A percentile compares a stretch with the other conserved stretches of the same genome.
Conservation (phyloP, 2,888 invertebrate species). For the Acrobasis consociella region DNA sequence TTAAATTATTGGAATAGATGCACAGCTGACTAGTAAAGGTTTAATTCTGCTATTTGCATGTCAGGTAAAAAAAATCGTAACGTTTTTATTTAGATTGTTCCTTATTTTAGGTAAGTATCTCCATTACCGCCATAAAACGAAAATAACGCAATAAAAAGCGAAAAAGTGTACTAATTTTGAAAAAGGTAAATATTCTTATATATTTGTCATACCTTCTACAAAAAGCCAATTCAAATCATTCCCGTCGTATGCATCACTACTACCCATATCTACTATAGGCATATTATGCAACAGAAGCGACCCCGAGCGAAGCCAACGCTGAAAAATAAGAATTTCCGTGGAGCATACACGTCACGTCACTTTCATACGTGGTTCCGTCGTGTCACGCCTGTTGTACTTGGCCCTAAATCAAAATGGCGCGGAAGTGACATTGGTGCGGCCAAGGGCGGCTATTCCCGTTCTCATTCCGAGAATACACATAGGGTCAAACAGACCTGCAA, state of each 20-base stretch:
- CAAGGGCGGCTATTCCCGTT: constrained; percentile 52
- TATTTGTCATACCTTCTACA: no score
- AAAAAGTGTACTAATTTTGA: no score
- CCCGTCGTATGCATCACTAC: not conserved
- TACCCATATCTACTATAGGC: not conserved
- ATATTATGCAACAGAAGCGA: constrained; percentile 4
- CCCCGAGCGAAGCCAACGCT: constrained; percentile 18
- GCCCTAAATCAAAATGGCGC: constrained; percentile 52
- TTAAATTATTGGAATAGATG: not conserved
- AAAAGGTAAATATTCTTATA: no score
- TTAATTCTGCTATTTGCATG: no score
- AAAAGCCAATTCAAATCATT: no score
- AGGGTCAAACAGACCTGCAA: constrained; percentile 1
- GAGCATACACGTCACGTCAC: constrained; percentile 17
- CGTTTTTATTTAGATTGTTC: no score
- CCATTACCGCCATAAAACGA: no score
- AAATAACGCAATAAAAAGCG: no score
- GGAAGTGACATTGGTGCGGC: constrained; percentile 43
- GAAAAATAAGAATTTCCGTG: constrained; percentile 7
- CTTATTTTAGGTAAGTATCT: no score
- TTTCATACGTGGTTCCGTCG: constrained; percentile 22
- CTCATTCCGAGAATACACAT: constrained; percentile 25
- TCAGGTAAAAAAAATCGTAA: no score
- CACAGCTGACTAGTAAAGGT: no score
- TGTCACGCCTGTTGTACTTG: constrained; percentile 44